Percentiles rank a stretch among this genome's conserved stretches.
Conservation (phyloP, 2,888 invertebrate genomes). For the Bombyx huttoni region DNA sequence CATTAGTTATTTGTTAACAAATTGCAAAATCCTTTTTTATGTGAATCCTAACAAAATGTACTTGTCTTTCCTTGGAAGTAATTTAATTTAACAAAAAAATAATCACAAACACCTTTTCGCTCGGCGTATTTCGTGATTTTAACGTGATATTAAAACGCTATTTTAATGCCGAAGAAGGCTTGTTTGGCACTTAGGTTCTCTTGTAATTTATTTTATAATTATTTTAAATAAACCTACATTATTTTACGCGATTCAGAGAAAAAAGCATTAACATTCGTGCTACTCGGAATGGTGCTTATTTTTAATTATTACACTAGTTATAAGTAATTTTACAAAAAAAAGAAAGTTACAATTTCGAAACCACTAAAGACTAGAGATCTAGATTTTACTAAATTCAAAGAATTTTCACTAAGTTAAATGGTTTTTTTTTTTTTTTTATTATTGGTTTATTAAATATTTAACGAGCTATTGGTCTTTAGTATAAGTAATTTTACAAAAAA, state of each 20-base stretch:
- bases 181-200: constrained; percentile 8
- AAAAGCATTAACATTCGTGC: constrained; percentile 13
- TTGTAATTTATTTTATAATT: constrained; percentile 1
- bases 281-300: constrained; percentile 38
- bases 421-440: constrained; percentile 24
- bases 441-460: constrained; percentile 43
- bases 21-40: too few relatives aligned
- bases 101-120: too few relatives aligned
- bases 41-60: too few relatives aligned
- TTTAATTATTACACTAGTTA: constrained; percentile 33
- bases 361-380: constrained; percentile 42
- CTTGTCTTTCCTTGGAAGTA: too few relatives aligned
- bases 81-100: too few relatives aligned
- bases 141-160: too few relatives aligned
- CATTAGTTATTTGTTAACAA: too few relatives aligned
- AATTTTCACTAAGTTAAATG: constrained; percentile 4
- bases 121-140: too few relatives aligned
- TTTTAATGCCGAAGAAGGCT: background rate
- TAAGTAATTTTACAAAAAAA: constrained; percentile 41
- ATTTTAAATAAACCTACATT: too few relatives aligned
- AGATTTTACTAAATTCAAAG: constrained; percentile 37
- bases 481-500: constrained; percentile 43
- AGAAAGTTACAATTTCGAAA: constrained; percentile 33
- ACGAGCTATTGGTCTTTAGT: constrained; percentile 61
- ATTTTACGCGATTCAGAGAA: too few relatives aligned